These are phyloP conservation scores for Spinus pinus DNA, from an alignment of 2,797 vertebrate species.

Conservation along the genomic window DNA sequence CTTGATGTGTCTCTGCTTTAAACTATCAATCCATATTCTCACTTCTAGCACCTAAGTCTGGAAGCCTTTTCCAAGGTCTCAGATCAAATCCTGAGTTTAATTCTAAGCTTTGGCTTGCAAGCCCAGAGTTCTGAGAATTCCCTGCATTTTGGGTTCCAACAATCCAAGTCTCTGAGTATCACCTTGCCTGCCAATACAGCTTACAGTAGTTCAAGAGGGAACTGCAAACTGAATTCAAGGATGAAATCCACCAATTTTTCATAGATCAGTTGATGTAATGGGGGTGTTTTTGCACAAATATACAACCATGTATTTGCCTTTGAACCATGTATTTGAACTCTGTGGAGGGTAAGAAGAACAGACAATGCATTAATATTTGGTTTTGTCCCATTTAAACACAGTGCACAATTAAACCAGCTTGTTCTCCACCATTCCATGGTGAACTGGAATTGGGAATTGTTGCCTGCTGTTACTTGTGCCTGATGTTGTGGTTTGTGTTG, in stretches of 20 bases:
- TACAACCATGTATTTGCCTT: neutral
- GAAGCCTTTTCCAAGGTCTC: neutral
- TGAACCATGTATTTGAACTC: too few species aligned
- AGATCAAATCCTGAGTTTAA: neutral
- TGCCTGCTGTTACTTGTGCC: neutral
- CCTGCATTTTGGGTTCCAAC: neutral
- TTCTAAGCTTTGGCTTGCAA: neutral
- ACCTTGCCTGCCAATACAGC: too few species aligned
- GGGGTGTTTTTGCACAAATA: neutral
- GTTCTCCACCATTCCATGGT: neutral
- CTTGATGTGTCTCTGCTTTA: neutral
- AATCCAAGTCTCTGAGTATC: neutral
- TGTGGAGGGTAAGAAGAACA: too few species aligned
- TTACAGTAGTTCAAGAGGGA: too few species aligned
- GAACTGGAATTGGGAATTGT: neutral
- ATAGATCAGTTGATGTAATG: accelerated
- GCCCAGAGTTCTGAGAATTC: too few species aligned
- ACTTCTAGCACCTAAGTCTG: neutral
- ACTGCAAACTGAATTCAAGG: too few species aligned
- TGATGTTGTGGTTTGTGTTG: slow-evolving; percentile 8
- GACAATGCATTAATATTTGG: neutral
- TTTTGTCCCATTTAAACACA: neutral
- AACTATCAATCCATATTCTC: neutral
- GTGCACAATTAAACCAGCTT: neutral
- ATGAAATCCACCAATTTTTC: too few species aligned